These are phyloP conservation scores for Rhynchonycteris naso DNA, from an alignment of 2,797 vertebrate species.

Conservation along the genomic window DNA sequence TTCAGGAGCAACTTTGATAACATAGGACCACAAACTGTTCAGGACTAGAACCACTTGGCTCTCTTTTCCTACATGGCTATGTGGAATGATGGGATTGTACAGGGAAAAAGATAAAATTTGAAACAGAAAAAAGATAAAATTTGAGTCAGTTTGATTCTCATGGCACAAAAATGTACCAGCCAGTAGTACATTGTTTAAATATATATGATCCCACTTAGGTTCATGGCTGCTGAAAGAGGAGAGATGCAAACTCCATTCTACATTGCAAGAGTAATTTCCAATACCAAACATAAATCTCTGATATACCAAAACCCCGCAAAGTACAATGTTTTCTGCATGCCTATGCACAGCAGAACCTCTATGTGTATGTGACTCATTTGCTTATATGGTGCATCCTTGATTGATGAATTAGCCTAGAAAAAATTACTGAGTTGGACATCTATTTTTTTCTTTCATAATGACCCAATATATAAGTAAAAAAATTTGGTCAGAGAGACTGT, in stretches of 20 bases:
- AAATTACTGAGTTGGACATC: background rate
- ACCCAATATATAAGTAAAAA: background rate
- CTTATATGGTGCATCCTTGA: background rate
- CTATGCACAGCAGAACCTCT: background rate
- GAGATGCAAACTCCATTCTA: too few relatives aligned
- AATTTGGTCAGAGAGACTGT: background rate
- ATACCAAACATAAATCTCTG: background rate
- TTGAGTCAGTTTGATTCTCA: background rate
- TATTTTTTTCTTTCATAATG: background rate
- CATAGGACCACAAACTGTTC: background rate
- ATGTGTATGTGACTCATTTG: background rate
- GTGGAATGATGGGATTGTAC: background rate
- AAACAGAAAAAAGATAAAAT: background rate
- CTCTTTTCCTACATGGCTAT: background rate
- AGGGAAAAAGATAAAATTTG: background rate
- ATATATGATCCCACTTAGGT: background rate
- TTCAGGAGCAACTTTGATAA: background rate
- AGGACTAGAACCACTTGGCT: background rate
- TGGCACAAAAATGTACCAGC: background rate
- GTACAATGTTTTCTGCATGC: background rate
- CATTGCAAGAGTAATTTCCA: background rate
- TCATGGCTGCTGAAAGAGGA: background rate
- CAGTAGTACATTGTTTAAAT: background rate
- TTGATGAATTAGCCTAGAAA: background rate
- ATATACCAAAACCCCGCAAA: background rate